Conservation (phyloP, 2,888 invertebrate genomes). For the Ectropis crepuscularia region DNA sequence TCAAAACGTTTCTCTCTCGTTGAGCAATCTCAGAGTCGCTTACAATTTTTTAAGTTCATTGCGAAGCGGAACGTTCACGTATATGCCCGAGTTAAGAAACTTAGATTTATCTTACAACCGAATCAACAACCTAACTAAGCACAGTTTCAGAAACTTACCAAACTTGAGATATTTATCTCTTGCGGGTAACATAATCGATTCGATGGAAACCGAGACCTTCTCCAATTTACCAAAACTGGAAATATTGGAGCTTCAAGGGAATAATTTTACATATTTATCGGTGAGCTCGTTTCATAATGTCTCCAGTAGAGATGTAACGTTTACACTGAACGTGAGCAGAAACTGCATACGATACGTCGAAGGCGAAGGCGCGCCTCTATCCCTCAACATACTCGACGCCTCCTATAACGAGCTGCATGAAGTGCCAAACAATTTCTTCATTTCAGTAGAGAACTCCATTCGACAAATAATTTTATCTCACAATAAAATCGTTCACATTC, state of each 20-base stretch:
- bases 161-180: constrained; percentile 92
- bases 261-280: constrained; percentile 88
- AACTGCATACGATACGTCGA: constrained; percentile 85
- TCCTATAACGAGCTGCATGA: constrained; percentile 88
- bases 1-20: constrained; percentile 87
- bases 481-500: constrained; percentile 89
- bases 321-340: constrained; percentile 91
- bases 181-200: constrained; percentile 91
- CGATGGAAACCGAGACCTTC: constrained; percentile 90
- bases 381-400: constrained; percentile 88
- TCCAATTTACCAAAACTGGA: constrained; percentile 90
- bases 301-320: constrained; percentile 86
- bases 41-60: constrained; percentile 91
- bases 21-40: constrained; percentile 92
- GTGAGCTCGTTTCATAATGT: constrained; percentile 88
- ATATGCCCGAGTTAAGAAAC: constrained; percentile 89
- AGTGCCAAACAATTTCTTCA: constrained; percentile 87
- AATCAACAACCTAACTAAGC: constrained; percentile 88
- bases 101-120: constrained; percentile 92
- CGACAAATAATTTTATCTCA: constrained; percentile 89
- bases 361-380: constrained; percentile 77
- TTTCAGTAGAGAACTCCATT: constrained; percentile 86
- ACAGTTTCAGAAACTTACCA: constrained; percentile 91
- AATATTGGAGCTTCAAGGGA: constrained; percentile 92
- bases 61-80: constrained; percentile 88